These are phyloP conservation scores for Pangasianodon hypophthalmus DNA, from an alignment of 2,113 vertebrate genomes.

Conservation along the genomic window DNA sequence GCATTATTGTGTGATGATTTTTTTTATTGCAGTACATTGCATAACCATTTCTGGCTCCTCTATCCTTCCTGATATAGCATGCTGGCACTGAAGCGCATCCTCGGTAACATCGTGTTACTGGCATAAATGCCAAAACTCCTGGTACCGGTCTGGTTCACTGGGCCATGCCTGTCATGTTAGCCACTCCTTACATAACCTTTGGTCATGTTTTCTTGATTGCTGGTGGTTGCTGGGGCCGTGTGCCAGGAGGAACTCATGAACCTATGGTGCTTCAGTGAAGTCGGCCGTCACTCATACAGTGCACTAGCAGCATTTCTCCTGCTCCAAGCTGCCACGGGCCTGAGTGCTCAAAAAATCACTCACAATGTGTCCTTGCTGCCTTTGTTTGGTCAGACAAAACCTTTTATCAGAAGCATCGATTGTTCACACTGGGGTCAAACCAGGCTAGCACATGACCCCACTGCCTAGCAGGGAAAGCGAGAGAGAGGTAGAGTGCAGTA, in stretches of 20 bases:
- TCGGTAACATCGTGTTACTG: conserved; percentile 7
- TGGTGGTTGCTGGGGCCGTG: not conserved
- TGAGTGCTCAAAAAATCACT: conserved; percentile 13
- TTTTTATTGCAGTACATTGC: not conserved
- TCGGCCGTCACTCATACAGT: conserved; percentile 20
- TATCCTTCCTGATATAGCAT: conserved; percentile 8
- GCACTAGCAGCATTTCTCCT: conserved; percentile 31
- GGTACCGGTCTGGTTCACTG: conserved; percentile 4
- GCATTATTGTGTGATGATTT: not conserved
- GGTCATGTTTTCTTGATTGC: conserved; percentile 5
- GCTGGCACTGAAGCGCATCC: conserved; percentile 8
- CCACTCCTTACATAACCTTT: conserved; percentile 4
- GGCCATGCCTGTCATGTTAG: conserved; percentile 12
- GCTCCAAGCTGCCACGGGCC: conserved; percentile 11
- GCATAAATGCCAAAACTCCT: not conserved
- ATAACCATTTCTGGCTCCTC: conserved; percentile 17
- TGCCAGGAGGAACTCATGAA: conserved; percentile 24
- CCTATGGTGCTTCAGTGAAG: conserved; percentile 13
- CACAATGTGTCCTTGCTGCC: conserved; percentile 44
- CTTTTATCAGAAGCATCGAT: conserved; percentile 51
- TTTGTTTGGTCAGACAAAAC: conserved; percentile 57
- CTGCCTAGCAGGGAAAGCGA: conserved; percentile 5
- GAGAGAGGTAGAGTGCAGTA: not conserved
- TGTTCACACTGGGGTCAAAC: conserved; percentile 49
- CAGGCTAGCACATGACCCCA: conserved; percentile 25